Evolutionary conservation across 1,140 invertebrate species (phyloP).

Genomic region (Diorhabda carinulata): DNA sequence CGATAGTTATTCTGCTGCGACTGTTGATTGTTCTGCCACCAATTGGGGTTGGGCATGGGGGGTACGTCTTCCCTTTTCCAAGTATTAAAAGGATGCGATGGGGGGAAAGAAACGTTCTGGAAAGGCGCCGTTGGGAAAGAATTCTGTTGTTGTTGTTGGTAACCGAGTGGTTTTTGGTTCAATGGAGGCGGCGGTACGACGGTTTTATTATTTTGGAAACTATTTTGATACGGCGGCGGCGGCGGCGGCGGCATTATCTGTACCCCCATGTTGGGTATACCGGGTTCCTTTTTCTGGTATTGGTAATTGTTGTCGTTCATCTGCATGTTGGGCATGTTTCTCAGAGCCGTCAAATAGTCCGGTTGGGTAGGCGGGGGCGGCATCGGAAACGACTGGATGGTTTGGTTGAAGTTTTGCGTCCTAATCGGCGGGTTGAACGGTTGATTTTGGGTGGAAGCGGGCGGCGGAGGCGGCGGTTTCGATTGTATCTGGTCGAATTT

Average conservation of each 20-base stretch:
- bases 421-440: conserved; percentile 22
- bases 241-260: conserved; percentile 8
- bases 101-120: conserved; percentile 21
- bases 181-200: conserved; percentile 12
- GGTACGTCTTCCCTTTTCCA: conserved; percentile 18
- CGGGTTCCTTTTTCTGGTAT: conserved; percentile 24
- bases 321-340: conserved; percentile 26
- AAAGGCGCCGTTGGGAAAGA: conserved; percentile 9
- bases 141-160: conserved; percentile 5
- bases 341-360: conserved; percentile 30
- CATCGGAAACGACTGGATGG: conserved; percentile 27
- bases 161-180: conserved; percentile 8
- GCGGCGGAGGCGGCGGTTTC: background rate
- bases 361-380: conserved; percentile 16
- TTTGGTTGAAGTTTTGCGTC: conserved; percentile 34
- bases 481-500: conserved; percentile 26
- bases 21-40: conserved; percentile 25
- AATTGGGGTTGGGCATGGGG: conserved; percentile 10
- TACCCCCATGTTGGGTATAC: conserved; percentile 16
- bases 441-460: conserved; percentile 17
- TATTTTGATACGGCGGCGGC: conserved; percentile 17
- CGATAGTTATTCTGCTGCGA: conserved; percentile 20
- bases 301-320: conserved; percentile 29
- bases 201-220: conserved; percentile 17
- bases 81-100: conserved; percentile 15